Evolutionary conservation across 1,140 invertebrate species (phyloP).

Genomic region (Ruditapes philippinarum): DNA sequence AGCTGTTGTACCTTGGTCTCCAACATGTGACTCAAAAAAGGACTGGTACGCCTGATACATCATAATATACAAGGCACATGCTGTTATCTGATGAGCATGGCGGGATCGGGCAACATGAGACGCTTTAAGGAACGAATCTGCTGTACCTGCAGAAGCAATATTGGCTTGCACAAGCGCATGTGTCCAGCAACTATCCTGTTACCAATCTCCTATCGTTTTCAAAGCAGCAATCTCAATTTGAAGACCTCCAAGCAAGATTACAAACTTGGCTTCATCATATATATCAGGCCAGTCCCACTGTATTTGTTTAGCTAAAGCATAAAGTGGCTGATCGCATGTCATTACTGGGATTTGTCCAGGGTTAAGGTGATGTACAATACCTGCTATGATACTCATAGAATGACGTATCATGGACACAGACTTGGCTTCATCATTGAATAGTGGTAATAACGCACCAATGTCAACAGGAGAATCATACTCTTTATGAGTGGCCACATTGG

Average conservation of each 20-base stretch:
- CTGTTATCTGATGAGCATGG: constrained; percentile 4
- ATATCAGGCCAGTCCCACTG: constrained; percentile 71
- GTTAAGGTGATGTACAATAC: too few relatives aligned
- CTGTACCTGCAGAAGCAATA: constrained; percentile 27
- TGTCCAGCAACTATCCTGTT: constrained; percentile 51
- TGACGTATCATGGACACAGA: constrained; percentile 4
- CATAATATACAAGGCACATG: background rate
- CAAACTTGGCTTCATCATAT: constrained; percentile 68
- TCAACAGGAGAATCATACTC: background rate
- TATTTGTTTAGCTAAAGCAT: constrained; percentile 74
- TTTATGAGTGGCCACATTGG: too few relatives aligned
- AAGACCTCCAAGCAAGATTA: constrained; percentile 64
- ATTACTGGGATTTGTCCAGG: too few relatives aligned
- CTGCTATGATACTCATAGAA: too few relatives aligned
- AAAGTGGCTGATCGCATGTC: too few relatives aligned
- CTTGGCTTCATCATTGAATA: background rate
- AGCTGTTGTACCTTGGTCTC: too few relatives aligned
- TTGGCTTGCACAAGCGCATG: constrained; percentile 4
- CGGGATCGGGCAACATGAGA: constrained; percentile 41
- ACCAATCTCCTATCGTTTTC: constrained; percentile 37
- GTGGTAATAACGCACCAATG: constrained; percentile 2
- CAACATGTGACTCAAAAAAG: too few relatives aligned
- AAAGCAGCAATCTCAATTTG: constrained; percentile 65
- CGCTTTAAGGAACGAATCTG: constrained; percentile 56
- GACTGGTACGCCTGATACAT: too few relatives aligned